Evolutionary conservation across 1,140 invertebrate species (phyloP), one percentile per base, ranked within the genome.

Genomic region (Scaptomyza graminum): DNA sequence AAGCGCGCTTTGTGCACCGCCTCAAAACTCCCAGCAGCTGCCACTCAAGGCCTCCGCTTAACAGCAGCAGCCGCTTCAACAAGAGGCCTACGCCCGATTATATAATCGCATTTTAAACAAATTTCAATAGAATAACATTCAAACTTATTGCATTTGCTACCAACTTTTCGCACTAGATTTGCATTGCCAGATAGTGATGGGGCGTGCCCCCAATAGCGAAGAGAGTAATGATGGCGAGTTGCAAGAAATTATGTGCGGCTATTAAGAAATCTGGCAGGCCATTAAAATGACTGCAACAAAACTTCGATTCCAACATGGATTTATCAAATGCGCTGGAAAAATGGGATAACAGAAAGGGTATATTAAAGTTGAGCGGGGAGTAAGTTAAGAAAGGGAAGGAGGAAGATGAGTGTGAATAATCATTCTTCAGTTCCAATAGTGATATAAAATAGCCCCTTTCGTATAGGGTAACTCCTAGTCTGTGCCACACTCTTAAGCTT

Each of bases 211-310:
- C 25, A 41, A 57, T 25, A 16, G 11, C 18, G 13, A 12, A 41
- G 37, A 41, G 37, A 41, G 37, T 41, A 41, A 41, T 41, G 37
- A 15, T 5, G 13, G 25, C 39, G 37, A 4, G 34, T 25, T 28
- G 50, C 25, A 22, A 44, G 47, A 66, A 60, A 85, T 87, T 85
- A 85, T 78, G 77, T 76, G 69, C 72, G 77, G 74, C 77, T 75
- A 85, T 85, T 76, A 76, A 76, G 66, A 78, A 87, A 78, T 78
- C 67, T 82, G 82, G 71, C 78, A 78, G 75, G 75, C 83, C 71
- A 70, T 82, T 88, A 75, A 60, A 79, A 65, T 51, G 51, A 61
- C 22, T 62, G 70, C 51, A 44, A 37, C 62, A 73, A 68, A 62
- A 82, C 18, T 68, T 34, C 31, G 57, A 68, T 15, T 55, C 51